Evolutionary conservation across 2,888 invertebrate genomes (phyloP).

Genomic region (Xestia rhomboidea): DNA sequence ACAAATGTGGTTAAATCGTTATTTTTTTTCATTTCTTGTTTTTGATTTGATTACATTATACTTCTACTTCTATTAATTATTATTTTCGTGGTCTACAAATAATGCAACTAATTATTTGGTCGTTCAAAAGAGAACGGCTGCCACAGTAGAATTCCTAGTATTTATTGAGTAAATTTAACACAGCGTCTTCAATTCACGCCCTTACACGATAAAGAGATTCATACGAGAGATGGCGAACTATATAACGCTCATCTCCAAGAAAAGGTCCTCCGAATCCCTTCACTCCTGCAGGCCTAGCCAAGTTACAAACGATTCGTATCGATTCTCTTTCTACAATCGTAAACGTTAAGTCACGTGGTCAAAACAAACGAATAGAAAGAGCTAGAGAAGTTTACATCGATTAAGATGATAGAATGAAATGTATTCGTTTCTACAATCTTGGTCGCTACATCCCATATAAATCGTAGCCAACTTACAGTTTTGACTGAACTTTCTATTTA

Average conservation of each 20-base stretch:
- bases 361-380: too few species aligned
- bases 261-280: background rate
- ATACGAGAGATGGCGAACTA: background rate
- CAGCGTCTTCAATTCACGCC: background rate
- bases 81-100: background rate
- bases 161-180: background rate
- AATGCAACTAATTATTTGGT: background rate
- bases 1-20: background rate
- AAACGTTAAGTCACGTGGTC: too few species aligned
- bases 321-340: too few species aligned
- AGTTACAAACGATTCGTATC: too few species aligned
- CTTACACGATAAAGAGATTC: background rate
- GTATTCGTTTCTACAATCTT: too few species aligned
- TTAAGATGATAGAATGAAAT: too few species aligned
- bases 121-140: background rate
- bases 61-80: background rate
- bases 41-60: background rate
- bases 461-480: too few species aligned
- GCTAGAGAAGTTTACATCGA: too few species aligned
- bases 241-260: too few species aligned
- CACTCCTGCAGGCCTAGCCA: too few species aligned
- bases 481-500: too few species aligned
- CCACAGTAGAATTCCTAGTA: background rate
- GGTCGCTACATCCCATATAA: too few species aligned
- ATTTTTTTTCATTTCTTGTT: slow-evolving; percentile 1